Base-by-base conservation (phyloP, 2,888 invertebrate genomes). In the Meiosimyza platycephala region DNA sequence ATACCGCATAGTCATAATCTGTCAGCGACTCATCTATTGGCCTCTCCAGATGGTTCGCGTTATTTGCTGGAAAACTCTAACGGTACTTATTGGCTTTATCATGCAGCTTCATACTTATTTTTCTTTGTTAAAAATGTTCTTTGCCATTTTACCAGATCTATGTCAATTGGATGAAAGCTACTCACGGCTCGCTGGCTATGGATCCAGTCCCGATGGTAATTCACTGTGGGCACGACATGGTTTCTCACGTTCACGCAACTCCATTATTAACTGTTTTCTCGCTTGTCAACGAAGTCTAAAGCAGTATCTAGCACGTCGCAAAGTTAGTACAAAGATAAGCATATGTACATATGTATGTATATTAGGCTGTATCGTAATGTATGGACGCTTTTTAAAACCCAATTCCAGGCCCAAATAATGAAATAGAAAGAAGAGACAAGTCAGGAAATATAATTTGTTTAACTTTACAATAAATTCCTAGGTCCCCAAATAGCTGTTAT, bases 31-130 rank as follows among this genome's bases (percentile, higher is more conserved):
- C 91, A 94, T 75, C 90, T 95, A 73, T 90, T 95, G 78, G 92
- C 94, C 76, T 94, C 95, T 67, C 94, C 95, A 76, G 94, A 94
- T 87, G 93, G 94, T 67, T 93, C 94, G 57, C 89, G 94, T 74
- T 93, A 93, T 83, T 92, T 93, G 72, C 88, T 94, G 78, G 94
- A 94, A 83, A 91, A 90, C 85, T 89, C 87, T 76, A 91, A 89
- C 87, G 92, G 92, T 92, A 86, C 57, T 76, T 76, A 51, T 54
- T 54, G n/a, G 16, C 12, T 13, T n/a, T 54, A 54, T 33, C 60
- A 28, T 60, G n/a, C 5, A 60, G 9, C 40, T n/a, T 60, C 28
- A 4, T 33, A 60, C 59, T 9, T 47, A 13, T 18, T 22, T 59
- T 59, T 28, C 28, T 28, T 28, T 28, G 28, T 28, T 4, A 28